Base-by-base conservation (phyloP, 2,888 invertebrate species). In the Chironomus riparius region DNA sequence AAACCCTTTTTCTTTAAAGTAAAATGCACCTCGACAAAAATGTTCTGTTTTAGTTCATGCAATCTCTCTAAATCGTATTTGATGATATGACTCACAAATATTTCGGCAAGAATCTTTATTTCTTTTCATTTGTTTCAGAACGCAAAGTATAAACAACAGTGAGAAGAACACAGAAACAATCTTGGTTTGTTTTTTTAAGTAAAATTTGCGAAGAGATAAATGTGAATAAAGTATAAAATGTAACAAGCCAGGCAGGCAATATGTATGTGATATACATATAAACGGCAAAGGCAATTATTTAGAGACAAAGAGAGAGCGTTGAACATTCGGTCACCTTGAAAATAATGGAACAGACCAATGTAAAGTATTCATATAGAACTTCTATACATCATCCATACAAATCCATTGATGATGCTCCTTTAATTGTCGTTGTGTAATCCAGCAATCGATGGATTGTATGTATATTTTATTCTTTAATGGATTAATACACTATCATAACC, bases 301-400 rank as follows among this genome's bases (percentile, higher is more conserved):
- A 72, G 68, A 68, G 68, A 74, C 74, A 74, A 74, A 74, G 74
- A 74, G 74, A 74, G 74, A 68, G 74, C 74, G 74, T 68, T 74
- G 74, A 65, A 68, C 73, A 71, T 70, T 70, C 47, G 74, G 74
- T 74, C 74, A 74, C 74, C 74, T 74, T 74, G 74, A 74, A 73
- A 72, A 72, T 72, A 28, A 62, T 72, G 72, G 72, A 72, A 72
- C 56, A 48, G 13, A 65, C 65, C 65, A 65, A 65, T 38, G 65
- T 65, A 24, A 65, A 38, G 38, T 38, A 38, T 38, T 38, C 38
- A 38, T 38, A 38, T 38, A 38, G 38, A 38, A 38, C 38, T 38
- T 38, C 38, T 56, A 56, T 56, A 56, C n/a, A 15, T 56, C 56
- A 56, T 56, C 56, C 15, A 15, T 18, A 56, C 18, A 56, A 13